These are phyloP conservation scores for Agonopterix heracliana DNA, from an alignment of 2,888 invertebrate species.

Conservation along the genomic window DNA sequence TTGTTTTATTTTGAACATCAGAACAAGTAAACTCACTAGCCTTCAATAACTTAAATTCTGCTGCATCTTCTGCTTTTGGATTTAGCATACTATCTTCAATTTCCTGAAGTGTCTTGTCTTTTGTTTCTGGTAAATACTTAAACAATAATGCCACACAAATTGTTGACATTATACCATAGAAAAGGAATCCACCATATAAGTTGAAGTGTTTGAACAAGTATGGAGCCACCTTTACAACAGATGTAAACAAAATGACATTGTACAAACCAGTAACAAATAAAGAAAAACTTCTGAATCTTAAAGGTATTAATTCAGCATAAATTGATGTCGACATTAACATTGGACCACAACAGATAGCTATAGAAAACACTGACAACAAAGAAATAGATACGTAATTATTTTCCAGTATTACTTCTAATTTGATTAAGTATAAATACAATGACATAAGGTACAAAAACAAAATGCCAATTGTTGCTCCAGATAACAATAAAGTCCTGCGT, in stretches of 20 bases:
- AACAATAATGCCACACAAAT: constrained; percentile 21
- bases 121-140: constrained; percentile 38
- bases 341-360: constrained; percentile 9
- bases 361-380: constrained; percentile 6
- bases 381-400: constrained; percentile 24
- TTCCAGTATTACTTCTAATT: neutral
- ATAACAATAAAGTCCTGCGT: constrained; percentile 11
- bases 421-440: neutral
- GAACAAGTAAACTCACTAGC: neutral
- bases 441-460: constrained; percentile 22
- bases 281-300: constrained; percentile 9
- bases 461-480: constrained; percentile 8
- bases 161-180: constrained; percentile 20
- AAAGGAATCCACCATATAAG: constrained; percentile 27
- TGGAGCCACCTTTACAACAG: constrained; percentile 26
- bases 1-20: neutral
- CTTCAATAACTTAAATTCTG: constrained; percentile 1
- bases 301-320: constrained; percentile 12
- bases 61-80: constrained; percentile 10
- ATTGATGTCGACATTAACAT: constrained; percentile 5
- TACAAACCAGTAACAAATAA: neutral
- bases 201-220: constrained; percentile 23
- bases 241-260: neutral
- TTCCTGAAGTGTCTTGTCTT: constrained; percentile 38
- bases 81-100: constrained; percentile 18